Evolutionary conservation across 2,797 vertebrate species (phyloP).

Genomic region (Orestias chungarensis): DNA sequence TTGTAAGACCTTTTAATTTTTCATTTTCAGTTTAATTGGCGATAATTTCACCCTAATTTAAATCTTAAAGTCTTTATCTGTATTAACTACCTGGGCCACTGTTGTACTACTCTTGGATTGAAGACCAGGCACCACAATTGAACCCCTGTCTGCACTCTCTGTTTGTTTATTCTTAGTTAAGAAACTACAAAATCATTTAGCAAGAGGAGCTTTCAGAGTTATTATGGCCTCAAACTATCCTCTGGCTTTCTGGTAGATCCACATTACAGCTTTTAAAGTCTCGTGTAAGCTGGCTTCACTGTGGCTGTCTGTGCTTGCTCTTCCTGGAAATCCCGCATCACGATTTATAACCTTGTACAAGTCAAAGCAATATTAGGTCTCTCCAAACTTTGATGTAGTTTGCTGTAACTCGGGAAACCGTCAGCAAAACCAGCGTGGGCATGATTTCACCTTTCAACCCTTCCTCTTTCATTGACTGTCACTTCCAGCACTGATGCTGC

Average conservation of each 20-base stretch:
- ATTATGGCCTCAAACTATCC: constrained; percentile 57
- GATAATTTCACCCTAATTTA: too few species aligned
- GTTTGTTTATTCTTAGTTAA: background rate
- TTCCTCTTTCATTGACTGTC: constrained; percentile 41
- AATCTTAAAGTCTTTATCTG: too few species aligned
- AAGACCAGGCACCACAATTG: too few species aligned
- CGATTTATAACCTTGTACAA: constrained; percentile 30
- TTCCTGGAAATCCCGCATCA: constrained; percentile 63
- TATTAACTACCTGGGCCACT: too few species aligned
- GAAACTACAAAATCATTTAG: background rate
- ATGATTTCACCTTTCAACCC: constrained; percentile 15
- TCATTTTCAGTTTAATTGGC: too few species aligned
- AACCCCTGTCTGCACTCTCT: too few species aligned
- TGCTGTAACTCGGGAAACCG: too few species aligned
- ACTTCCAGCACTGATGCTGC: constrained; percentile 15
- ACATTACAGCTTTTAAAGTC: constrained; percentile 53
- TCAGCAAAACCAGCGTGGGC: background rate
- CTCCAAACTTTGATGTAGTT: constrained; percentile 27
- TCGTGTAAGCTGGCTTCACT: constrained; percentile 50
- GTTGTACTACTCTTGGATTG: too few species aligned
- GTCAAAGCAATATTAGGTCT: constrained; percentile 39
- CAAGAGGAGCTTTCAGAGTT: constrained; percentile 19
- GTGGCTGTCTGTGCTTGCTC: constrained; percentile 42
- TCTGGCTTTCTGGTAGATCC: constrained; percentile 46
- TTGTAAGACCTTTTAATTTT: background rate